These are phyloP conservation scores for Ptilodon capucinus DNA, from an alignment of 2,888 invertebrate genomes.

Conservation along the genomic window DNA sequence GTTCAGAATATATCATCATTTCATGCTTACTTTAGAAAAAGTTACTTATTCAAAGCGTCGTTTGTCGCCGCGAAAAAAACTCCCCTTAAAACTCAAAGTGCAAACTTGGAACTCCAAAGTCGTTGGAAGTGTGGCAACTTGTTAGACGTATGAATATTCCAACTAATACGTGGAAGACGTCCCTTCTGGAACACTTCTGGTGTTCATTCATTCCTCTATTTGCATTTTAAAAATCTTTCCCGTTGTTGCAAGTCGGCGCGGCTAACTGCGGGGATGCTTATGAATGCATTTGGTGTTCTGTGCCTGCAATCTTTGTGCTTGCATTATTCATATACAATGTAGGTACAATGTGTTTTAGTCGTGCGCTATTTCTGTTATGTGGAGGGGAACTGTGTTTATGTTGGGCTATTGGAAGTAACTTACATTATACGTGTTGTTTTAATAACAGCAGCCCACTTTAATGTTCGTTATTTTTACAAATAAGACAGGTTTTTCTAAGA, in stretches of 20 bases:
- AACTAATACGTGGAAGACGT: constrained; percentile 39
- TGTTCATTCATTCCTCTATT: constrained; percentile 38
- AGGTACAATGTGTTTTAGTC: constrained; percentile 7
- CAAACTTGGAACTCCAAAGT: constrained; percentile 16
- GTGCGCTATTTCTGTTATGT: background rate
- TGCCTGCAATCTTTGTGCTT: constrained; percentile 23
- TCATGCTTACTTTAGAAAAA: constrained; percentile 4
- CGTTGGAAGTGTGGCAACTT: constrained; percentile 29
- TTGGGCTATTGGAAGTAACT: background rate
- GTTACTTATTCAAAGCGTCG: constrained; percentile 12
- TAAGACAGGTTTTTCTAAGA: no score
- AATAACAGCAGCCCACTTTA: no score
- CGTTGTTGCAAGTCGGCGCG: constrained; percentile 27
- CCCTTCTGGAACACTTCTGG: constrained; percentile 40
- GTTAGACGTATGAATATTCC: constrained; percentile 46
- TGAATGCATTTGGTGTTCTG: constrained; percentile 20
- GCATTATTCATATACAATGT: constrained; percentile 28
- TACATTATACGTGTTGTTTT: no score
- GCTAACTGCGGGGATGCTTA: constrained; percentile 16
- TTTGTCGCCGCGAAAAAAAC: constrained; percentile 9
- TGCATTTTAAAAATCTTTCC: constrained; percentile 51
- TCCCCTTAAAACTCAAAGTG: constrained; percentile 11
- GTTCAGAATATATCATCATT: background rate
- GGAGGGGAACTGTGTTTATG: background rate
- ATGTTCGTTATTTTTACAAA: no score